Percentiles rank a stretch among this genome's conserved stretches.
Evolutionary conservation across 2,888 invertebrate genomes (phyloP).

Genomic region (Eueremaeus valkanovi): DNA sequence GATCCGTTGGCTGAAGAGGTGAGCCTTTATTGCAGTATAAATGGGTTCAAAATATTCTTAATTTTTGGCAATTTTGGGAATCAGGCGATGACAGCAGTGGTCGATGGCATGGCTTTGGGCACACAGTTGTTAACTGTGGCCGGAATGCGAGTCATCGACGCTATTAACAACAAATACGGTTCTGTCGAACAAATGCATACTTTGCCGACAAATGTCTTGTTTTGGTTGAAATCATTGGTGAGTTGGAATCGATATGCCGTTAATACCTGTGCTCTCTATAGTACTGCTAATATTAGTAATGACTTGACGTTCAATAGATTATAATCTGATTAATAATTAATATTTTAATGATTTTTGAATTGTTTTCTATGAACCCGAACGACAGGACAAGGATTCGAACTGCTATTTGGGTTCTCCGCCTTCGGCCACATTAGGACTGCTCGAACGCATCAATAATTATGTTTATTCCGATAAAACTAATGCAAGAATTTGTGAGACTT

Average conservation of each 20-base stretch:
- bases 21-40: constrained; percentile 42
- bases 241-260: too few relatives aligned
- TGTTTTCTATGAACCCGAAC: background rate
- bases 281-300: too few relatives aligned
- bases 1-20: constrained; percentile 63
- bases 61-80: background rate
- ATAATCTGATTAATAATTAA: too few relatives aligned
- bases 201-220: constrained; percentile 69
- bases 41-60: background rate
- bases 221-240: constrained; percentile 66
- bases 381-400: constrained; percentile 27
- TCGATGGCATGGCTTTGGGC: constrained; percentile 66
- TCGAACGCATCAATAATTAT: constrained; percentile 37
- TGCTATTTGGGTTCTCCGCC: constrained; percentile 30
- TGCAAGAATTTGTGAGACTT: constrained; percentile 33
- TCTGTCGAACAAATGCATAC: constrained; percentile 67
- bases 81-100: constrained; percentile 63
- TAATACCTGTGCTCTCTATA: background rate
- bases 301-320: too few relatives aligned
- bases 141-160: constrained; percentile 68
- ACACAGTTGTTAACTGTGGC: constrained; percentile 70
- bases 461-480: constrained; percentile 31
- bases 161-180: constrained; percentile 56
- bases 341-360: background rate
- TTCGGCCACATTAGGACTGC: constrained; percentile 7